Conservation (phyloP, 2,797 vertebrate species). For the Coranthus polyacanthus region DNA sequence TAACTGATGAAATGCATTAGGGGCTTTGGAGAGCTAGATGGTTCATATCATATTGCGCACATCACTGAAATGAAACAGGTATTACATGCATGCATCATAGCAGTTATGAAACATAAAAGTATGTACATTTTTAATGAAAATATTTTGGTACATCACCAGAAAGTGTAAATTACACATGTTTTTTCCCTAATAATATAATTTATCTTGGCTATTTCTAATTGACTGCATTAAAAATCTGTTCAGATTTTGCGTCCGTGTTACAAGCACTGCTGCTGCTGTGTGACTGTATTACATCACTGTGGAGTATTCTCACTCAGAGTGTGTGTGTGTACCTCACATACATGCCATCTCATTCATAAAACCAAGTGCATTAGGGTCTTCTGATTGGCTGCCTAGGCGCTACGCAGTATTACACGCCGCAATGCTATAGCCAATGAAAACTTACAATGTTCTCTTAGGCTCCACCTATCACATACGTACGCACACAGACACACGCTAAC, state of each 20-base stretch:
- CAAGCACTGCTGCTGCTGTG: slow-evolving; percentile 48
- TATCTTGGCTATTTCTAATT: neutral
- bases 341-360: slow-evolving; percentile 83
- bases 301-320: slow-evolving; percentile 70
- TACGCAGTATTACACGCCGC: slow-evolving; percentile 76
- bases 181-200: neutral
- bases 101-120: neutral
- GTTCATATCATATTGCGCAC: neutral
- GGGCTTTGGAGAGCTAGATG: neutral
- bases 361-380: slow-evolving; percentile 56
- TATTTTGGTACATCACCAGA: neutral
- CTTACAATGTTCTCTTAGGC: slow-evolving; percentile 66
- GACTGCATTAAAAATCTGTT: slow-evolving; percentile 9
- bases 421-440: slow-evolving; percentile 72
- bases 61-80: slow-evolving; percentile 1
- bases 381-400: slow-evolving; percentile 69
- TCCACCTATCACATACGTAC: slow-evolving; percentile 65
- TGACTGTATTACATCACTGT: slow-evolving; percentile 80
- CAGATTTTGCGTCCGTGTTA: slow-evolving; percentile 33
- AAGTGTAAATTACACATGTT: neutral
- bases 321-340: slow-evolving; percentile 70
- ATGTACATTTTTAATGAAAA: neutral
- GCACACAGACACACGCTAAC: slow-evolving; percentile 39
- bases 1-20: slow-evolving; percentile 3
- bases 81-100: neutral